Percentiles rank a stretch among this genome's conserved stretches.
Conservation (phyloP, 2,888 invertebrate species). For the Myopa tessellatipennis region DNA sequence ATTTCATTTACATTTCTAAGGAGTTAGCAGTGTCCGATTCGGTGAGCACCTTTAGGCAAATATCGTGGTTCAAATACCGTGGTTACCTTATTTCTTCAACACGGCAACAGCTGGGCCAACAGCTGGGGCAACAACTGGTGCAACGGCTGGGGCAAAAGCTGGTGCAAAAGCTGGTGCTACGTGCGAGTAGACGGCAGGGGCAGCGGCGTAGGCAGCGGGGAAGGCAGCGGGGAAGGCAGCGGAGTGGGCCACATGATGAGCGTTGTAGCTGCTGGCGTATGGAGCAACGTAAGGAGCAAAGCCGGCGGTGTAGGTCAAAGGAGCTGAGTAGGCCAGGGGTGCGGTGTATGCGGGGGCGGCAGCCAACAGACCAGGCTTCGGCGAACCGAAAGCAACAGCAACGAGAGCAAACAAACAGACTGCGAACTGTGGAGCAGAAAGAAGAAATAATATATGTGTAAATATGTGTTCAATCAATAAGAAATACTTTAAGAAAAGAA, state of each 20-base stretch:
- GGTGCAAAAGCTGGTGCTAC: conserved; percentile 43
- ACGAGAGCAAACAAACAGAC: conserved; percentile 59
- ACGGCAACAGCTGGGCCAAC: conserved; percentile 39
- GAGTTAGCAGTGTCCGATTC: background rate
- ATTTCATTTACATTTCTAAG: background rate
- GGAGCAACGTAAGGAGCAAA: conserved; percentile 63
- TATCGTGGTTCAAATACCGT: background rate
- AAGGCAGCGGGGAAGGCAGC: conserved; percentile 62
- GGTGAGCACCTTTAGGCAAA: background rate
- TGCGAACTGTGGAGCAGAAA: conserved; percentile 45
- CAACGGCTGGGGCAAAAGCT: conserved; percentile 12
- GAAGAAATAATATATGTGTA: background rate
- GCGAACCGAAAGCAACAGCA: conserved; percentile 59
- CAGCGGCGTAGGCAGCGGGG: conserved; percentile 41
- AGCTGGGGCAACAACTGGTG: conserved; percentile 36
- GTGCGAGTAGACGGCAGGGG: conserved; percentile 43
- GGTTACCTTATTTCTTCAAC: conserved; percentile 46
- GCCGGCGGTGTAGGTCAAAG: conserved; percentile 47
- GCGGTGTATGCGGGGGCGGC: conserved; percentile 64
- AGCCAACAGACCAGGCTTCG: conserved; percentile 66
- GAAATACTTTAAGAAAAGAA: no score
- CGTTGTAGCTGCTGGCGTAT: conserved; percentile 60
- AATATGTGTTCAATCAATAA: background rate
- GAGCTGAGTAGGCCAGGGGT: conserved; percentile 60
- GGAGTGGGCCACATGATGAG: conserved; percentile 61